Evolutionary conservation across 2,113 vertebrate species (phyloP).

Genomic region (Tupaia tana): DNA sequence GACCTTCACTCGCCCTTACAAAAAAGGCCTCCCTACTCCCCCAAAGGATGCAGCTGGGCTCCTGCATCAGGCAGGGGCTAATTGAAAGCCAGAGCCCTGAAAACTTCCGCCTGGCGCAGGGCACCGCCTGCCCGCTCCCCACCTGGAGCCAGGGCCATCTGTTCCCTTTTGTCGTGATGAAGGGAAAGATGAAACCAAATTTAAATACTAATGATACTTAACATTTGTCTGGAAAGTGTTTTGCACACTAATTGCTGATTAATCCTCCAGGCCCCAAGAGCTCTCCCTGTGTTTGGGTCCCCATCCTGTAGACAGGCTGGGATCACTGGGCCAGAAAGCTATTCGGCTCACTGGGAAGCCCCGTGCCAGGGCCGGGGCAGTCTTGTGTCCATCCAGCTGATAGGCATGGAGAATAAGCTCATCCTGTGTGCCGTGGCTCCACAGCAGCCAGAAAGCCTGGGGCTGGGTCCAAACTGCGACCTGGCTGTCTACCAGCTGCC

Average conservation of each 20-base stretch:
- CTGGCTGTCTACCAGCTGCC: neutral
- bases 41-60: rapidly evolving
- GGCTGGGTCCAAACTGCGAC: neutral
- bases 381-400: neutral
- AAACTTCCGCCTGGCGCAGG: neutral
- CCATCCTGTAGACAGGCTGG: slow-evolving; percentile 25
- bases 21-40: neutral
- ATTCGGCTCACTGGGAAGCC: neutral
- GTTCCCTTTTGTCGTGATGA: slow-evolving; percentile 76
- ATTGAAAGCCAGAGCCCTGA: slow-evolving; percentile 11
- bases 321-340: neutral
- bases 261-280: slow-evolving; percentile 67
- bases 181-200: slow-evolving; percentile 71
- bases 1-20: neutral
- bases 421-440: neutral
- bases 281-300: slow-evolving; percentile 50
- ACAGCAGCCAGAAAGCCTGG: neutral
- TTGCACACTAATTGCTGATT: slow-evolving; percentile 76
- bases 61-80: neutral
- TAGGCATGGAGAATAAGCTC: neutral
- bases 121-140: neutral
- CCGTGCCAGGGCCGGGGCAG: neutral
- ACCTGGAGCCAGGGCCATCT: slow-evolving; percentile 80
- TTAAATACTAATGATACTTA: slow-evolving; percentile 81
- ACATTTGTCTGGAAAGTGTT: slow-evolving; percentile 78